Base-by-base conservation (phyloP, 2,113 vertebrate genomes). In the Origma solitaria region DNA sequence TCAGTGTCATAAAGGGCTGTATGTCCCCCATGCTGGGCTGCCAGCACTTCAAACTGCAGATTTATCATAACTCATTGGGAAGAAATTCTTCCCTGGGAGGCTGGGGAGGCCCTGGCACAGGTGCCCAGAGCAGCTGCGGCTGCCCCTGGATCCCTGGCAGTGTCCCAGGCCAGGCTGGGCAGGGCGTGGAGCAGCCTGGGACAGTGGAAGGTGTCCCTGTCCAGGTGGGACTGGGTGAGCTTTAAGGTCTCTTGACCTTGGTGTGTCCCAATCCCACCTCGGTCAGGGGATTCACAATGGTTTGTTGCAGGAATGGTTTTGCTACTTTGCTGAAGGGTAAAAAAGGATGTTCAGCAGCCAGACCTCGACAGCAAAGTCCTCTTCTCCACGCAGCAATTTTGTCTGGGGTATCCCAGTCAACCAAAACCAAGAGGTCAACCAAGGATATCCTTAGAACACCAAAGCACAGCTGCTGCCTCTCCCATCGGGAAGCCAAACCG, bases 21-120 rank as follows among this genome's bases (percentile, higher is more conserved):
- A 0, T 4, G 22, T 27, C 15, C 23, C 50, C 35, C 3, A 0
- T 4, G 2, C 0, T 13, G 60, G 45, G 64, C 69, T 31, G n/a
- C 3, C 38, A 78, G 42, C 10, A 2, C 42, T 31, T 75, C 45
- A 25, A 9, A 45, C 27, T 37, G 38, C 23, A 68, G 35, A 40
- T 45, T 33, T 22, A 37, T 15, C 40, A 13, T 9, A 33, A 92
- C 53, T 22, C n/a, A 18, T 2, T 13, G 19, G 17, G n/a, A 19
- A 54, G 38, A 10, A 79, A 54, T 62, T n/a, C 2, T 19, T 78
- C 56, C 40, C 23, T 6, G 40, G 2, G 47, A 70, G 38, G 28
- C 15, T 24, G 27, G 22, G 7, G 1, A 60, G 27, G 23, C 54
- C 27, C 53, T 86, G 72, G 7, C 44, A 50, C 10, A 31, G 44